Percentiles rank a stretch among this genome's conserved stretches.
phyloP scores from a whole-genome alignment of 2,797 vertebrate genomes.

The Melanotaenia parkinsoni region DNA sequence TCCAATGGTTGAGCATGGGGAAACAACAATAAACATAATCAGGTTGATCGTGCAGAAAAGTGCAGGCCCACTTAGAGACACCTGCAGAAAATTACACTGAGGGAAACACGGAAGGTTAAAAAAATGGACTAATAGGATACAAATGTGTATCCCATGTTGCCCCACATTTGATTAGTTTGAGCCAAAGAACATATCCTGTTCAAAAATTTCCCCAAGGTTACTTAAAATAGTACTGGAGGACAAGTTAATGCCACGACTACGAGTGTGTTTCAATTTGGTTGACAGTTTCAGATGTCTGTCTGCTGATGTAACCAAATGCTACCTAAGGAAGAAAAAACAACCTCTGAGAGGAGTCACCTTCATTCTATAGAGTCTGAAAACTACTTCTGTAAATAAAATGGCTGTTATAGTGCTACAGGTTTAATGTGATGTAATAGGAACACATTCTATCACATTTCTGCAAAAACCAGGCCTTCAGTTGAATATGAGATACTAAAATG shows the following conservation, averaged over 20 bases:
- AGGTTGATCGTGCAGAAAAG: neutral
- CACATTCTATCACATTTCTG: neutral
- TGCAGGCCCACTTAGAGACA: neutral
- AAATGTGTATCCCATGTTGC: neutral
- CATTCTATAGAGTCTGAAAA: neutral
- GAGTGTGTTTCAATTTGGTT: neutral
- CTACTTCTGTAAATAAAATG: neutral
- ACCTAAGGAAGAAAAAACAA: neutral
- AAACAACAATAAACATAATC: neutral
- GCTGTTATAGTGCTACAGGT: neutral
- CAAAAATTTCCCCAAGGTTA: neutral
- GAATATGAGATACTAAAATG: constrained; percentile 28
- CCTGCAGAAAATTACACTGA: neutral
- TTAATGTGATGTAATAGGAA: neutral
- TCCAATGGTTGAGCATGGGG: neutral
- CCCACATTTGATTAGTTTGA: neutral
- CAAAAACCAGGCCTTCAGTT: constrained; percentile 7
- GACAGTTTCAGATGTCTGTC: no score
- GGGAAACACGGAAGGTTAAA: neutral
- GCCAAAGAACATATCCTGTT: neutral
- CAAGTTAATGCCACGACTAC: neutral
- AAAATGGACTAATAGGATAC: neutral
- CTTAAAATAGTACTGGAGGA: neutral
- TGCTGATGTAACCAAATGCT: neutral
- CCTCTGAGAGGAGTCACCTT: neutral